Conservation (phyloP, 2,113 vertebrate species). For the Urocynchramus pylzowi region DNA sequence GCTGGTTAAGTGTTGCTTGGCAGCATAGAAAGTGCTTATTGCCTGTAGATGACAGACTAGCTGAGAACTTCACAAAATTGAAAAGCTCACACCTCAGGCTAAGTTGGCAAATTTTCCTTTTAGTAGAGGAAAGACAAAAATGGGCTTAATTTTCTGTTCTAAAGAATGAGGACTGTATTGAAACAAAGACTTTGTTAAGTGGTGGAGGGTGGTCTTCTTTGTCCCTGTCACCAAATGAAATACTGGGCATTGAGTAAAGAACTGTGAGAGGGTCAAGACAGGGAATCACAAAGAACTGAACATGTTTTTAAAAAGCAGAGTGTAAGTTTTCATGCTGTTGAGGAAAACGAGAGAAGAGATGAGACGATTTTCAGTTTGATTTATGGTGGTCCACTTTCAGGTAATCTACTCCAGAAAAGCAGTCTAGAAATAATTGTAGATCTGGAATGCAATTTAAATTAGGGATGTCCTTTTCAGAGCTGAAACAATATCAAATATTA, state of each 20-base stretch:
- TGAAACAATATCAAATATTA: neutral
- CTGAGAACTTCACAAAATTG: neutral
- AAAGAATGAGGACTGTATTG: neutral
- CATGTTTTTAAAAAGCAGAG: neutral
- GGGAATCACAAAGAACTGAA: neutral
- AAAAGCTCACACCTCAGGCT: neutral
- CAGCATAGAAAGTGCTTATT: neutral
- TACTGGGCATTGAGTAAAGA: neutral
- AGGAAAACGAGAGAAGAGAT: neutral
- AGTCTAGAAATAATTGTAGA: neutral
- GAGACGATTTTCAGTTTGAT: neutral
- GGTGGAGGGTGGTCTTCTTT: neutral
- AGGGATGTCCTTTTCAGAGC: neutral
- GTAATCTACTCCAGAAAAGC: neutral
- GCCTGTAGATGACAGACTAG: neutral
- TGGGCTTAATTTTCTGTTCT: neutral
- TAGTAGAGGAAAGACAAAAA: neutral
- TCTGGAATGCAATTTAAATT: neutral
- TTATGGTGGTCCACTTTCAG: neutral
- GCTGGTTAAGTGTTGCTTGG: neutral
- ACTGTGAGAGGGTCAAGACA: neutral
- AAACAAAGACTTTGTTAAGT: neutral
- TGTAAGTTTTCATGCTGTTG: neutral
- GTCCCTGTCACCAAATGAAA: neutral
- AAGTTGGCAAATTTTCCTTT: neutral